A percentile compares a stretch with the other conserved stretches of the same genome.
Evolutionary conservation across 2,113 vertebrate species (phyloP).

Genomic region (Agelaius tricolor): DNA sequence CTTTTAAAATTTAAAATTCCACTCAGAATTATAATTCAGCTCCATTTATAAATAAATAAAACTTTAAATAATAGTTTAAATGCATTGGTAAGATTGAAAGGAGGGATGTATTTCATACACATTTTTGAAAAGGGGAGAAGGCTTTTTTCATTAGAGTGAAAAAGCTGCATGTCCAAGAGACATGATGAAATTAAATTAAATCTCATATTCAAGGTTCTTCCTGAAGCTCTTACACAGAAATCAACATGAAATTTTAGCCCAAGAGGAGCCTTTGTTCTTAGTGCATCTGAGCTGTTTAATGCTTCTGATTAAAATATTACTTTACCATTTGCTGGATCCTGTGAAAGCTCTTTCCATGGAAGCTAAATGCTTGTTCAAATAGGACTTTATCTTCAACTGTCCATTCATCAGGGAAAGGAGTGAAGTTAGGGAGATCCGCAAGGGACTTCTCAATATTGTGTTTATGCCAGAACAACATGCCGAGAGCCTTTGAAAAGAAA

Average conservation of each 20-base stretch:
- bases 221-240: neutral
- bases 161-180: neutral
- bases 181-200: neutral
- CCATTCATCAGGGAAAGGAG: conserved; percentile 99
- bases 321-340: conserved; percentile 99
- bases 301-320: neutral
- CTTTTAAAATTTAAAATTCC: neutral
- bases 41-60: neutral
- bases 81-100: neutral
- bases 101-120: neutral
- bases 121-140: neutral
- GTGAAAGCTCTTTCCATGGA: conserved; percentile 99
- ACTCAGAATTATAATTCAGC: neutral
- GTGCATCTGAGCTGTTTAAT: neutral
- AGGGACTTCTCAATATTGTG: conserved; percentile 98
- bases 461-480: conserved; percentile 99
- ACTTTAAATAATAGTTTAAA: neutral
- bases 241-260: neutral
- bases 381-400: conserved; percentile 98
- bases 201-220: neutral
- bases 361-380: conserved; percentile 99
- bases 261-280: neutral
- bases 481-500: conserved; percentile 87
- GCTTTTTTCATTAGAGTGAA: neutral
- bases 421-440: conserved; percentile 97